Evolutionary conservation across 2,113 vertebrate species (phyloP).

Genomic region (Fulmarus glacialis): DNA sequence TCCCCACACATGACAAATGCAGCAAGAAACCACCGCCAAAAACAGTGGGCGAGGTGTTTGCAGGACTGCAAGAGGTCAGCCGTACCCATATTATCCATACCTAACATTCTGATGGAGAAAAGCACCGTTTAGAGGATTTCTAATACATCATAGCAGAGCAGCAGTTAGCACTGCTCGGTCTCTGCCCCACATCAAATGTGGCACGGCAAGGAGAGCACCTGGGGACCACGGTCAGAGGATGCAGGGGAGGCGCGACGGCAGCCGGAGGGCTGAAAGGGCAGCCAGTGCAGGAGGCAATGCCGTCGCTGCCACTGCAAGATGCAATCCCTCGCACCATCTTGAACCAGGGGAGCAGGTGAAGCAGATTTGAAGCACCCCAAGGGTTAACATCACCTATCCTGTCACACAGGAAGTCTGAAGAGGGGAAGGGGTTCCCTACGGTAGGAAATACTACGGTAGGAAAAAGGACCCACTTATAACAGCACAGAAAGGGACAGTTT

Average conservation of each 20-base stretch:
- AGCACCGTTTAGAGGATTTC: background rate
- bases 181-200: rapidly evolving
- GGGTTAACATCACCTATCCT: background rate
- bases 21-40: background rate
- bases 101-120: background rate
- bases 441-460: rapidly evolving
- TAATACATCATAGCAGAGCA: rapidly evolving
- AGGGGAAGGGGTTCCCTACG: background rate
- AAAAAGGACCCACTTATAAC: background rate
- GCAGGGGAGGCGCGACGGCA: background rate
- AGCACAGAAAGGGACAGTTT: background rate
- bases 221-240: background rate
- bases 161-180: background rate
- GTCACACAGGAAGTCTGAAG: background rate
- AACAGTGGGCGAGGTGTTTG: rapidly evolving
- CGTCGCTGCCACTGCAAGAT: background rate
- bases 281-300: background rate
- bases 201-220: background rate
- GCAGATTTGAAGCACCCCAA: background rate
- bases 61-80: background rate
- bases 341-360: background rate
- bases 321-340: too few species aligned
- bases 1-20: background rate
- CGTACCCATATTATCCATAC: rapidly evolving
- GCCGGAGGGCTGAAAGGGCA: background rate